These are phyloP conservation scores for Scomberomorus guttatus DNA, from an alignment of 2,797 vertebrate species.

Conservation along the genomic window DNA sequence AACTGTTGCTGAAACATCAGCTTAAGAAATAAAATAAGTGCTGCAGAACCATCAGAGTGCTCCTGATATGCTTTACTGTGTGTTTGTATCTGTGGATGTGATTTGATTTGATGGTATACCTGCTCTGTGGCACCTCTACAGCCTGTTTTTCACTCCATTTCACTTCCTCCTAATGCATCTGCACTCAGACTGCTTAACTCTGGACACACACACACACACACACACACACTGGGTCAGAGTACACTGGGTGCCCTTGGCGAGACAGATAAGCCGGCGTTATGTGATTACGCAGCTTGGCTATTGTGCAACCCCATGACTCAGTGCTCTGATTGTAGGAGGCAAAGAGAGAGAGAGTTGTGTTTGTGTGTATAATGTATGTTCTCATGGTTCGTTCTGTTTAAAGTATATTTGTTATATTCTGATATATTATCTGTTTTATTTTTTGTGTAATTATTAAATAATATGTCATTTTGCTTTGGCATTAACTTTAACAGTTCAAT, in stretches of 20 bases:
- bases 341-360: neutral
- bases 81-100: neutral
- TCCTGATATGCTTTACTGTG: neutral
- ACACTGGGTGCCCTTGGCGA: constrained; percentile 84
- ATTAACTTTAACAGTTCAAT: no score
- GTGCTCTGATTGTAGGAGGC: constrained; percentile 60
- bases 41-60: no score
- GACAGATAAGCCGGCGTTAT: constrained; percentile 83
- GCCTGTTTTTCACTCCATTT: constrained; percentile 30
- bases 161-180: constrained; percentile 50
- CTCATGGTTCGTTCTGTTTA: no score
- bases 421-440: no score
- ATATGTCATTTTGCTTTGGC: no score
- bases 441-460: no score
- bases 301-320: constrained; percentile 84
- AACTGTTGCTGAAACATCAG: no score
- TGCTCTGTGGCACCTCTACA: constrained; percentile 21
- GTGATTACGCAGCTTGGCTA: constrained; percentile 74
- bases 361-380: neutral
- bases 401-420: no score
- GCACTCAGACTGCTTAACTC: constrained; percentile 48
- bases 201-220: constrained; percentile 21
- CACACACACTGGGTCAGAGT: constrained; percentile 66
- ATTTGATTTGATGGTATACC: constrained; percentile 20
- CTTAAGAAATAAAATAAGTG: no score